Percentiles rank a stretch among this genome's conserved stretches.
phyloP scores from a whole-genome alignment of 2,797 vertebrate species.

The Scolopax bukidnonensis region DNA sequence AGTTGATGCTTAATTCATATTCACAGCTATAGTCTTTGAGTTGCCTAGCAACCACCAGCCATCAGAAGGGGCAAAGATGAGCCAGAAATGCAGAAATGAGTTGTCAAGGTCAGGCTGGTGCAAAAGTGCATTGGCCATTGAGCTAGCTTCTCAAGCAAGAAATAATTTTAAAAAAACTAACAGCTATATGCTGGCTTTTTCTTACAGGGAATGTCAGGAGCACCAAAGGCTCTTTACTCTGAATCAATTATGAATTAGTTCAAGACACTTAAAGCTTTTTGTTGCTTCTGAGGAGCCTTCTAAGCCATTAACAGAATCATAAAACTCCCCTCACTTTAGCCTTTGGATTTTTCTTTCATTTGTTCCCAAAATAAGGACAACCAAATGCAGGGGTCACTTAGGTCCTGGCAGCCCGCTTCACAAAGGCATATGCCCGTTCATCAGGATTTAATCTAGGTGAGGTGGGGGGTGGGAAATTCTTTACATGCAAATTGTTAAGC shows the following conservation, averaged over 20 bases:
- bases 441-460: background rate
- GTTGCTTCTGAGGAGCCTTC: background rate
- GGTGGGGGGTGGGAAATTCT: too few species aligned
- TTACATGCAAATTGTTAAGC: background rate
- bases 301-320: background rate
- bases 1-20: slow-evolving; percentile 47
- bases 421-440: background rate
- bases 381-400: background rate
- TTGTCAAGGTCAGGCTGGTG: slow-evolving; percentile 17
- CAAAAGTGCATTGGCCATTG: slow-evolving; percentile 1
- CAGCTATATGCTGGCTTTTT: background rate
- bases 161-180: background rate
- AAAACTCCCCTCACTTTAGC: background rate
- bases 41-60: slow-evolving; percentile 61
- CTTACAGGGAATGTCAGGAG: background rate
- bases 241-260: background rate
- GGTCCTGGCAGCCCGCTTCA: background rate
- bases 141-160: background rate
- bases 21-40: slow-evolving; percentile 32
- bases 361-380: background rate
- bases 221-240: background rate
- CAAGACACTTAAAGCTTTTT: background rate
- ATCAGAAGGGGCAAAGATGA: background rate
- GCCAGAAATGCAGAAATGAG: slow-evolving; percentile 39
- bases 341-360: background rate